These are phyloP conservation scores for Drosophila lini DNA, from an alignment of 1,140 invertebrate species.

Conservation along the genomic window DNA sequence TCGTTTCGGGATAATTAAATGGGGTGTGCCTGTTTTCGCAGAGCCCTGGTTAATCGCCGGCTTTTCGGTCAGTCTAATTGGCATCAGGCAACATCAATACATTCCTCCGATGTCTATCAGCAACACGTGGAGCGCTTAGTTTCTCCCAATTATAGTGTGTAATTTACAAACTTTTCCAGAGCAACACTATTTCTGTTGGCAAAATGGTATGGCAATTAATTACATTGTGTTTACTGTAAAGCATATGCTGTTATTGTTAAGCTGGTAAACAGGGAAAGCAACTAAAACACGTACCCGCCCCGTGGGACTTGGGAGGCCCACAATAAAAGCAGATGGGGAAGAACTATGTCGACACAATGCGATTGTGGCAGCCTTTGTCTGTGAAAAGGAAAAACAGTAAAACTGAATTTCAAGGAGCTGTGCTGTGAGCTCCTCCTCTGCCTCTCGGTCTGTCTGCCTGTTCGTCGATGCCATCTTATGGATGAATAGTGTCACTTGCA, in stretches of 20 bases:
- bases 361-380: conserved; percentile 15
- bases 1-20: conserved; percentile 16
- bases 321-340: background rate
- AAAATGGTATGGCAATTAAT: conserved; percentile 4
- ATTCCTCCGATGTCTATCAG: background rate
- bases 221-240: conserved; percentile 14
- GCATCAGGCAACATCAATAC: background rate
- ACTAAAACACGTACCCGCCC: conserved; percentile 13
- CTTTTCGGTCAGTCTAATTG: conserved; percentile 4
- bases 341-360: conserved; percentile 17
- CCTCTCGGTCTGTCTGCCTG: background rate
- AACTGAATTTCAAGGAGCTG: conserved; percentile 35
- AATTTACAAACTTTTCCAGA: conserved; percentile 3
- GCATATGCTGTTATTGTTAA: conserved; percentile 15
- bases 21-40: conserved; percentile 10
- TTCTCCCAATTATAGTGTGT: background rate
- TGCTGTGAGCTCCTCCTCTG: background rate
- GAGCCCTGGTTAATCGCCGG: background rate
- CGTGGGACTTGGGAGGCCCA: conserved; percentile 1
- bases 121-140: conserved; percentile 1
- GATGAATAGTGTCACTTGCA: conserved; percentile 41
- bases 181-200: background rate
- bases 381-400: background rate
- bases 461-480: conserved; percentile 30
- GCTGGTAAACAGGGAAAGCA: conserved; percentile 7